These are phyloP conservation scores for Sphaeramia orbicularis DNA, from an alignment of 2,797 vertebrate species.

Conservation along the genomic window DNA sequence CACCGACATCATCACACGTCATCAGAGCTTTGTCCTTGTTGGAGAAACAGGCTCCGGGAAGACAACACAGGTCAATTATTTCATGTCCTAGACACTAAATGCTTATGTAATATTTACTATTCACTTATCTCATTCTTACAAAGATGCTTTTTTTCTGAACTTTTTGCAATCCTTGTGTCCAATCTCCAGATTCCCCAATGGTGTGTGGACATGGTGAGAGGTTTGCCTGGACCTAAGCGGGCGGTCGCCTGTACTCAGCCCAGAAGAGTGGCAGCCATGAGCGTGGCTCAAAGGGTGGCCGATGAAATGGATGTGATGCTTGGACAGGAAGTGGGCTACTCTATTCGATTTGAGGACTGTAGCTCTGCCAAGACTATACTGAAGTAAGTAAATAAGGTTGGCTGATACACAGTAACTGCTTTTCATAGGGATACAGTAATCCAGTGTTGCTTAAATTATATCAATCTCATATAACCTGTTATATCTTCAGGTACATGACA, in stretches of 20 bases:
- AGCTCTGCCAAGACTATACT: conserved; percentile 98
- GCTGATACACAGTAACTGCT: neutral
- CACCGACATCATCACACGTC: conserved; percentile 93
- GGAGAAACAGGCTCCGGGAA: conserved; percentile 99
- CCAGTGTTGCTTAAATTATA: neutral
- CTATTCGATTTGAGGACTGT: conserved; percentile 99
- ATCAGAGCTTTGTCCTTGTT: conserved; percentile 97
- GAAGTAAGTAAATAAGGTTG: conserved; percentile 87
- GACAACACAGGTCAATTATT: conserved; percentile 91
- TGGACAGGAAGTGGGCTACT: conserved; percentile 98
- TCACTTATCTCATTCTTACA: no score
- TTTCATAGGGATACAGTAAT: neutral
- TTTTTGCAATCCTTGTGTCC: conserved; percentile 15
- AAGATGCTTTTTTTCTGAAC: neutral
- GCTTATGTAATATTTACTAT: no score
- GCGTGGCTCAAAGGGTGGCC: conserved; percentile 97
- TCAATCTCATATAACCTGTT: conserved; percentile 5
- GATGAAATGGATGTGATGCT: conserved; percentile 99
- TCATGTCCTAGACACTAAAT: neutral
- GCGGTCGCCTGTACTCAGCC: conserved; percentile 98
- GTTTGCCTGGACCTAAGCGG: conserved; percentile 92
- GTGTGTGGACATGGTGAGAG: conserved; percentile 97
- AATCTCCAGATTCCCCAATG: conserved; percentile 94
- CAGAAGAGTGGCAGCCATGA: conserved; percentile 97
- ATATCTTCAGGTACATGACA: conserved; percentile 93